phyloP scores from a whole-genome alignment of 2,797 vertebrate genomes.

The Neomorphus geoffroyi region DNA sequence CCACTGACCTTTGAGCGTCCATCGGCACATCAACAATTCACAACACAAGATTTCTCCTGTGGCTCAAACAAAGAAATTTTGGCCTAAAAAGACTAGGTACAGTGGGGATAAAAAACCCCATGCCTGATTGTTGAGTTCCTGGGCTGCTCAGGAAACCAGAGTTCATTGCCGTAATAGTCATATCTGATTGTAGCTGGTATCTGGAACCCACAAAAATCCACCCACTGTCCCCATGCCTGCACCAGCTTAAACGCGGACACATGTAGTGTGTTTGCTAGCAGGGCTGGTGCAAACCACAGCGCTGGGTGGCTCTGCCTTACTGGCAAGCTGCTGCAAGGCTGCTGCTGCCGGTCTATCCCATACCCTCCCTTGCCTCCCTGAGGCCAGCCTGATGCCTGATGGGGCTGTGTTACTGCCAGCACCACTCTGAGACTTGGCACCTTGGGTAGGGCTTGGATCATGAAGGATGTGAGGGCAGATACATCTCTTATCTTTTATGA shows the following conservation, averaged over 20 bases:
- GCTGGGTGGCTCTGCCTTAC: neutral
- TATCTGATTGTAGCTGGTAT: neutral
- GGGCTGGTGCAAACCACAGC: neutral
- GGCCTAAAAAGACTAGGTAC: neutral
- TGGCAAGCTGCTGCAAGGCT: neutral
- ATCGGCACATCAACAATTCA: constrained; percentile 8
- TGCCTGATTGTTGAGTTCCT: neutral
- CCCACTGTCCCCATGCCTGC: neutral
- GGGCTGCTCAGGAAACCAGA: neutral
- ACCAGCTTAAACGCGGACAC: neutral
- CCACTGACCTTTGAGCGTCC: neutral
- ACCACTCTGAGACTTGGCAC: neutral
- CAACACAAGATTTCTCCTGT: neutral
- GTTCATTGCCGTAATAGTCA: neutral
- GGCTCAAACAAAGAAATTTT: neutral
- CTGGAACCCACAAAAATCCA: neutral
- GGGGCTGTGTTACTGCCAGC: neutral
- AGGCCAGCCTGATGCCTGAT: accelerated
- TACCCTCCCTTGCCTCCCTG: accelerated
- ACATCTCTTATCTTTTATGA: neutral
- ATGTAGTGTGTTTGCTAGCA: neutral
- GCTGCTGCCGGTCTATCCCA: neutral
- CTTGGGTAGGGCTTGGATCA: neutral
- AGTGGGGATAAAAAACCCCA: accelerated
- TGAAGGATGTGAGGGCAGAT: neutral